Base-by-base conservation (phyloP, 2,797 vertebrate species). In the Falco rusticolus region DNA sequence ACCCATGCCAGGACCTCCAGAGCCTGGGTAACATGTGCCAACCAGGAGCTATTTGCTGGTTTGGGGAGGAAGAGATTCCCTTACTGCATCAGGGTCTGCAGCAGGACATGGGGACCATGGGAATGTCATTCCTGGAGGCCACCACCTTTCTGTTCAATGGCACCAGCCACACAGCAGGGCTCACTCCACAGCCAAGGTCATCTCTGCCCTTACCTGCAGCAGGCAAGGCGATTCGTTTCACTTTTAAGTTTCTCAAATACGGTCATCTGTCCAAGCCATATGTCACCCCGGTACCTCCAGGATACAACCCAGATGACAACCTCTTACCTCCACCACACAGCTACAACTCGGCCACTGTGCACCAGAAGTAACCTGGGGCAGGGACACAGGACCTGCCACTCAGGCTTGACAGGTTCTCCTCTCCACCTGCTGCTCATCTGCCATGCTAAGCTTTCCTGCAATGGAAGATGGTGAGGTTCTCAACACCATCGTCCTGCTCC, bases 401-500 rank as follows among this genome's bases (percentile, higher is more conserved):
- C 19, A 25, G 54, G 26, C 33, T 50, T 61, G 48, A 56, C 41
- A 66, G 41, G 57, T 66, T 65, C 50, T 77, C 47, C 53, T 90
- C 20, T 68, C 48, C 41, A 70, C 13, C 59, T 76, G 39, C 84
- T 74, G 43, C 39, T 94, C 54, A 43, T 11, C 56, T 76, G n/a
- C 45, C 31, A 84, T 0, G 1, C 33, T 31, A 16, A 34, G 64
- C 51, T 59, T 80, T 54, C 68, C 34, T 29, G 51, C 0, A 0
- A 8, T 0, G 7, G 34, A 91, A 84, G 51, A 31, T 0, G 5
- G 26, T 3, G 50, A 94, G 59, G 54, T 82, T 78, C 87, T 39
- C 65, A 90, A 22, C 19, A 51, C 16, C n/a, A 54, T 1, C 16
- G 3, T 16, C 48, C 37, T 79, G 71, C 47, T 85, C 60, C 14